These are phyloP conservation scores for Eupithecia dodoneata DNA, from an alignment of 2,888 invertebrate species.

Conservation along the genomic window DNA sequence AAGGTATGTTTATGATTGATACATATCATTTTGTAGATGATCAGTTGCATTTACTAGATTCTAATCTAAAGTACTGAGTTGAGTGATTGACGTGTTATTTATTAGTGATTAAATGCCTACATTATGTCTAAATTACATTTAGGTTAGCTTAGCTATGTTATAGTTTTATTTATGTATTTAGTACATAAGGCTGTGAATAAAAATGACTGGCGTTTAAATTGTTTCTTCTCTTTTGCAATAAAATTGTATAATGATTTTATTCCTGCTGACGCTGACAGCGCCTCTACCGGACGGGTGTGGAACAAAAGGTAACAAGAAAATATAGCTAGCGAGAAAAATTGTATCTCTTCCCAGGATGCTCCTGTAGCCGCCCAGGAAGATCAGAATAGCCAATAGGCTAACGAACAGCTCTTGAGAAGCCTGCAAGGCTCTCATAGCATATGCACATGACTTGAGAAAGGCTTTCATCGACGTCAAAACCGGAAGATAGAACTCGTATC, in stretches of 20 bases:
- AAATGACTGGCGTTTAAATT: constrained; percentile 6
- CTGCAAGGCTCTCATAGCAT: too few relatives aligned
- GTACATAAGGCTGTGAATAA: constrained; percentile 42
- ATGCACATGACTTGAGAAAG: too few relatives aligned
- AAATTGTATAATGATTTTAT: too few relatives aligned
- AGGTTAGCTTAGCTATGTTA: neutral
- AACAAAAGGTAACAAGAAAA: neutral
- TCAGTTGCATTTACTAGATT: constrained; percentile 3
- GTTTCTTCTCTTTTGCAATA: neutral
- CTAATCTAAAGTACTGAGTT: neutral
- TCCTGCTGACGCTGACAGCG: neutral
- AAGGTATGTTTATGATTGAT: neutral
- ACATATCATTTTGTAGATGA: neutral
- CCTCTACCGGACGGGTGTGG: too few relatives aligned
- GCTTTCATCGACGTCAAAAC: too few relatives aligned
- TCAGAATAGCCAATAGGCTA: too few relatives aligned
- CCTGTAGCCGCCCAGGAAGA: too few relatives aligned
- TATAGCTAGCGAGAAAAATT: neutral
- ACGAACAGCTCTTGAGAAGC: too few relatives aligned
- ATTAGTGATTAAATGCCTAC: neutral
- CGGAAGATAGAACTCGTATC: too few relatives aligned
- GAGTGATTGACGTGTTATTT: neutral
- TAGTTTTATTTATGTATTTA: constrained; percentile 1
- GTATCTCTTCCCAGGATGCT: too few relatives aligned
- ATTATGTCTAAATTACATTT: neutral